Evolutionary conservation across 2,888 invertebrate species (phyloP).

Genomic region (Rosalia funebris): DNA sequence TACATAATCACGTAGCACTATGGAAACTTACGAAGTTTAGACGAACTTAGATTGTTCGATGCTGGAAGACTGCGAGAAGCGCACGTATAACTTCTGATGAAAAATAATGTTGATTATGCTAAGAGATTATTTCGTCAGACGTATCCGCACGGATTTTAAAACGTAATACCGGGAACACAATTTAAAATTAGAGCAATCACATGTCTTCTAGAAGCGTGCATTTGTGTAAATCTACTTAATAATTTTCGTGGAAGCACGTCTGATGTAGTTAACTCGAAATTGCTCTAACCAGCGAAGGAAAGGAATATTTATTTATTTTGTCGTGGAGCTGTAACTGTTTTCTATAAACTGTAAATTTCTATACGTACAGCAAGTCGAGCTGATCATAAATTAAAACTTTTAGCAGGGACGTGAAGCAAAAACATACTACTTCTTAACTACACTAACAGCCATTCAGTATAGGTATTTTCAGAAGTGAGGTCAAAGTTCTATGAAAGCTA

Average conservation of each 20-base stretch:
- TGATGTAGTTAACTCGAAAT: background rate
- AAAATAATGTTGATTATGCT: slow-evolving; percentile 15
- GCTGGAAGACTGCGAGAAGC: slow-evolving; percentile 28
- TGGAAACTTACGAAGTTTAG: slow-evolving; percentile 31
- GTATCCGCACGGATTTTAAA: background rate
- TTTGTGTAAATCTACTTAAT: slow-evolving; percentile 1
- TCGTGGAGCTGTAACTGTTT: background rate
- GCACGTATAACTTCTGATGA: slow-evolving; percentile 28
- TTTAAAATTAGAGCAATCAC: slow-evolving; percentile 8
- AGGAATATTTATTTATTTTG: background rate
- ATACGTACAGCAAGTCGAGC: no score
- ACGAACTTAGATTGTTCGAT: slow-evolving; percentile 39
- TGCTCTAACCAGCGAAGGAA: background rate
- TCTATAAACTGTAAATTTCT: no score
- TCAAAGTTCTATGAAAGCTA: no score
- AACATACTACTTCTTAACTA: no score
- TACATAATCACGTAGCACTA: slow-evolving; percentile 37
- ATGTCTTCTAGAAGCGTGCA: slow-evolving; percentile 7
- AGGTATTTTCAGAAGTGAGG: no score
- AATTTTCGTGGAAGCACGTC: slow-evolving; percentile 7
- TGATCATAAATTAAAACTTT: no score
- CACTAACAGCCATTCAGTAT: no score
- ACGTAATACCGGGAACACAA: slow-evolving; percentile 11
- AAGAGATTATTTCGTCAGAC: slow-evolving; percentile 8
- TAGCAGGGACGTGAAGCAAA: no score